Evolutionary conservation across 2,888 invertebrate species (phyloP), one percentile per base, ranked within the genome.

Genomic region (Yponomeuta cagnagella): DNA sequence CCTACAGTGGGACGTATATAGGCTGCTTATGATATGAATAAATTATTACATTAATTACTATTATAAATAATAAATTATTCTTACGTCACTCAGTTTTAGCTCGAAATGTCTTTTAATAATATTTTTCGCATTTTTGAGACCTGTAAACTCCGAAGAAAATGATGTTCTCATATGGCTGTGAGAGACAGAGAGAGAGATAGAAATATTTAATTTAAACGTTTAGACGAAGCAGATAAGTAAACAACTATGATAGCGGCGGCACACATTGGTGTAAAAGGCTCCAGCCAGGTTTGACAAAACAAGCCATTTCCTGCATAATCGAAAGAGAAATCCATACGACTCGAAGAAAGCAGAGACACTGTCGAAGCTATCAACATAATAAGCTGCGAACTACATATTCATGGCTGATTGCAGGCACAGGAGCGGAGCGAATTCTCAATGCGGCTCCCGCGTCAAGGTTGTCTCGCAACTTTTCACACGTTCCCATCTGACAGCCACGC

Each of bases 401-500:
- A 58, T 58, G 52, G 52, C 52, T 58, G 52, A 58, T 58, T 58
- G 52, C 52, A 58, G 23, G 69, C 65, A 70, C 70, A 68, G 68
- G 31, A 66, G 66, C 66, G 31, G 37, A 66, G 72, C 72, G 72
- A 72, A 75, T 74, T 74, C 70, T 70, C 73, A 71, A 68, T 71
- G 71, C 64, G 37, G 72, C 74, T 73, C 72, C 73, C 72, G 76
- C 73, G 74, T 73, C 69, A 72, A 70, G 72, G 68, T 70, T 71
- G 70, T 73, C 75, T 72, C 72, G 74, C 75, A 72, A 73, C 75
- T 72, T 73, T 70, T 73, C 73, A 70, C 69, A 68, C 63, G 73
- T 70, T 68, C 66, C 64, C 68, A 68, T 33, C 33, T 33, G 69
- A 69, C 69, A 31, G 43, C 33, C 33, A 58, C 69, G 69, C 69